Conservation (phyloP, 2,797 vertebrate species). For the Clarias laeviceps region DNA sequence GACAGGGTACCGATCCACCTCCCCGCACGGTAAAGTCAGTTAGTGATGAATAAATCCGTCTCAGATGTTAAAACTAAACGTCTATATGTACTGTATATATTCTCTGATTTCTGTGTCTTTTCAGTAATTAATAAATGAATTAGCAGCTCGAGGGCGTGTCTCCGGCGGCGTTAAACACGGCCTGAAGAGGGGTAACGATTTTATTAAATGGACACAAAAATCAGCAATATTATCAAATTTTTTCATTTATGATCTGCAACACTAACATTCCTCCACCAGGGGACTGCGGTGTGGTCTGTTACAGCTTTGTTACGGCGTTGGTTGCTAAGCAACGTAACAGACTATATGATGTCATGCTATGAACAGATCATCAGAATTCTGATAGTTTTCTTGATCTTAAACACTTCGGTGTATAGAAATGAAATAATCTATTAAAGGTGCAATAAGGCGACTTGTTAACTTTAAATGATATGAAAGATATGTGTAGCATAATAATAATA, state of each 20-base stretch:
- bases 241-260: too few relatives aligned
- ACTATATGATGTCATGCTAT: background rate
- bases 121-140: background rate
- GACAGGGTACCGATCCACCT: too few relatives aligned
- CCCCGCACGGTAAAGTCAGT: too few relatives aligned
- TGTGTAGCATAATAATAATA: too few relatives aligned
- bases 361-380: background rate
- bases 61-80: too few relatives aligned
- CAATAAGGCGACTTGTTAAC: background rate
- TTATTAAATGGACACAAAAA: too few relatives aligned
- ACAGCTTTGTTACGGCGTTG: background rate
- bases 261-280: background rate
- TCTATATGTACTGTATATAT: too few relatives aligned
- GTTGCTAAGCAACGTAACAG: background rate
- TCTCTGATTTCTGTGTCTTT: background rate
- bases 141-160: background rate
- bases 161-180: too few relatives aligned
- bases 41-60: too few relatives aligned
- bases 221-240: too few relatives aligned
- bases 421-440: background rate
- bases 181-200: too few relatives aligned
- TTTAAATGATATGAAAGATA: too few relatives aligned
- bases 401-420: background rate
- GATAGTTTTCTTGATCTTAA: background rate
- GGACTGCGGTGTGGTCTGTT: background rate